Evolutionary conservation across 2,113 vertebrate genomes (phyloP), one percentile per base, ranked within the genome.

Genomic region (Thunnus maccoyii): DNA sequence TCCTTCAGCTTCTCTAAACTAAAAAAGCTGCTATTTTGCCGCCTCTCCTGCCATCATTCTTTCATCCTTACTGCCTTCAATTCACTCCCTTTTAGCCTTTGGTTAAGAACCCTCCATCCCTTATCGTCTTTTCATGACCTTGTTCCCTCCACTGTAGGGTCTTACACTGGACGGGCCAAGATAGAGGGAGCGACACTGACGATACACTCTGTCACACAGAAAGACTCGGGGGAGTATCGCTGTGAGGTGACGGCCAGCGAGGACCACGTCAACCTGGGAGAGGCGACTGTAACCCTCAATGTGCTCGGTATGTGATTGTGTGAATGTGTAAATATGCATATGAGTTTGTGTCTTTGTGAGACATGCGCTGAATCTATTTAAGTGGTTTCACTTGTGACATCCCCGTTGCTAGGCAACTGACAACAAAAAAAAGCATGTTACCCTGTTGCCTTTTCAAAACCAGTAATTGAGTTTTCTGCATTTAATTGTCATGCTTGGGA

Each of bases 221-320:
- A 88, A 8, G 98, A 99, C 90, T 96, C 97, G 0, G 98, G 97
- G 25, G 95, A 95, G 41, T 99, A 99, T 36, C 97, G 97, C 48
- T 99, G 98, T 78, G 98, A 99, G 94, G 95, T 99, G 75, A 98
- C 96, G 0, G 97, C 95, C 46, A 94, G 93, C 0, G 91, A 94
- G 5, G 96, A 98, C 89, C 89, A 95, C 32, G 82, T 93, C 89
- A 57, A 92, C 75, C 93, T 99, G 17, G 95, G 96, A 82, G 97
- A 99, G 84, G 91, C 95, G 15, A 94, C 84, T 0, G 89, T 99
- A 17, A 94, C 85, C 48, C 96, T 99, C 27, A 94, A 91, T 81
- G 97, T 99, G 47, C 76, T 98, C 27, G 97, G 98, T 98, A 95
- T 20, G 88, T 2, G 15, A 18, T 32, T 30, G 17, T 57, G 2